A percentile compares a stretch with the other conserved stretches of the same genome.
Conservation (phyloP, 1,140 invertebrate genomes). For the Nasonia giraulti region DNA sequence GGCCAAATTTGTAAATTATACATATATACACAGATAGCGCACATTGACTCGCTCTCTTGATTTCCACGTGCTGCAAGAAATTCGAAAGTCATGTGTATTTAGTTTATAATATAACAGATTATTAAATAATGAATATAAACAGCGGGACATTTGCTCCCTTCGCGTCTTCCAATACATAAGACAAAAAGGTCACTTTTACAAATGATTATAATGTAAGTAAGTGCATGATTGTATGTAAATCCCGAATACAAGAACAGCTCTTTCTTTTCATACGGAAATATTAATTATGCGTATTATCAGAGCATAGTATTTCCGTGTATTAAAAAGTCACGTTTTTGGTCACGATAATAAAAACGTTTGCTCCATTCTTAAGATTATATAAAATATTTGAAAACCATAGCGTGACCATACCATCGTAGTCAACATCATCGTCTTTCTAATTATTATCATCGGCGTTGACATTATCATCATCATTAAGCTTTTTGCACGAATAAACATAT, state of each 20-base stretch:
- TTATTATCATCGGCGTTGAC: neutral
- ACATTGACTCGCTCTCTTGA: neutral
- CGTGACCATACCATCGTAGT: neutral
- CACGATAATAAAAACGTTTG: neutral
- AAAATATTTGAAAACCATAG: slow-evolving; percentile 1
- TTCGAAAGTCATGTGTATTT: neutral
- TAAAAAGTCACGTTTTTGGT: neutral
- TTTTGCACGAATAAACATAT: neutral
- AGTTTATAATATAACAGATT: neutral
- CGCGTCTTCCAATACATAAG: neutral
- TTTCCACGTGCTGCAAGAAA: neutral
- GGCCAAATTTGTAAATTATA: slow-evolving; percentile 5
- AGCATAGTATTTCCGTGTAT: neutral
- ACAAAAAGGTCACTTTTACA: slow-evolving; percentile 7
- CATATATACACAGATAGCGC: slow-evolving; percentile 24
- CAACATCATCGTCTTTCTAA: neutral
- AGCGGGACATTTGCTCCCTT: neutral
- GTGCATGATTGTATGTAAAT: neutral
- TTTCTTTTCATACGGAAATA: neutral
- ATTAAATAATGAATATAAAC: slow-evolving; percentile 33
- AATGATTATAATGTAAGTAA: neutral
- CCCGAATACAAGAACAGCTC: neutral
- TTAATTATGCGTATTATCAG: neutral
- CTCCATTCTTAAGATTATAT: slow-evolving; percentile 2
- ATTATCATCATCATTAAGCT: neutral